These are phyloP conservation scores for Chesias legatella DNA, from an alignment of 2,888 invertebrate genomes.

Conservation along the genomic window DNA sequence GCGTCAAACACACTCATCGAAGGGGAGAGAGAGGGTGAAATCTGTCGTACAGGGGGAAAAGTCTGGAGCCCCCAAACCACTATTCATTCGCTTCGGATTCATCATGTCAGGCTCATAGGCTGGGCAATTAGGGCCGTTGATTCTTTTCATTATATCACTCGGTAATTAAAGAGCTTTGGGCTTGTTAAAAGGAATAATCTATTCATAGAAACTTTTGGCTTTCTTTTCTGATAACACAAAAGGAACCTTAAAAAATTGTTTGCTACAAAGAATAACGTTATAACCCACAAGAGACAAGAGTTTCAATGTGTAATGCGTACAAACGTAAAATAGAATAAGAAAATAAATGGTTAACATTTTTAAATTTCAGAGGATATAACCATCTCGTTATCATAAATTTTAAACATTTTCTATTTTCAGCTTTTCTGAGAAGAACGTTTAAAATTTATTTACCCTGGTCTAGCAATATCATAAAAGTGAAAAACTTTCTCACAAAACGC, in stretches of 20 bases:
- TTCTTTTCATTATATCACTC: constrained; percentile 45
- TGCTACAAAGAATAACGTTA: too few species aligned
- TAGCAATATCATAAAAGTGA: constrained; percentile 56
- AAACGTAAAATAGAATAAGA: constrained; percentile 43
- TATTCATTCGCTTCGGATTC: constrained; percentile 51
- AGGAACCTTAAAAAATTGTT: too few species aligned
- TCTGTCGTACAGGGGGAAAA: constrained; percentile 46
- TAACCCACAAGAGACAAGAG: too few species aligned
- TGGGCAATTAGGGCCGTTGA: constrained; percentile 50
- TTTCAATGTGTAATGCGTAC: constrained; percentile 9
- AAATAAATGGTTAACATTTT: constrained; percentile 54
- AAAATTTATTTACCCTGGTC: constrained; percentile 58
- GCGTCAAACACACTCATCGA: constrained; percentile 58
- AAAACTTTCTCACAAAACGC: constrained; percentile 57
- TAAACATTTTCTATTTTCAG: constrained; percentile 53
- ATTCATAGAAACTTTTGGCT: constrained; percentile 6
- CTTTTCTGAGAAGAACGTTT: constrained; percentile 54
- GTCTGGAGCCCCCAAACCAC: constrained; percentile 39
- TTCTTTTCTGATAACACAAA: neutral
- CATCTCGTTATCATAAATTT: constrained; percentile 63
- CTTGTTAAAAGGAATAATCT: constrained; percentile 7
- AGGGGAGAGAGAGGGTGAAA: constrained; percentile 51
- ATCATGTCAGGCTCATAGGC: constrained; percentile 52
- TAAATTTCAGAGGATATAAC: constrained; percentile 65
- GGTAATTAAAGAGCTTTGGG: constrained; percentile 24